Evolutionary conservation across 1,140 invertebrate species (phyloP), one percentile per base, ranked within the genome.

Genomic region (Triops cancriformis): DNA sequence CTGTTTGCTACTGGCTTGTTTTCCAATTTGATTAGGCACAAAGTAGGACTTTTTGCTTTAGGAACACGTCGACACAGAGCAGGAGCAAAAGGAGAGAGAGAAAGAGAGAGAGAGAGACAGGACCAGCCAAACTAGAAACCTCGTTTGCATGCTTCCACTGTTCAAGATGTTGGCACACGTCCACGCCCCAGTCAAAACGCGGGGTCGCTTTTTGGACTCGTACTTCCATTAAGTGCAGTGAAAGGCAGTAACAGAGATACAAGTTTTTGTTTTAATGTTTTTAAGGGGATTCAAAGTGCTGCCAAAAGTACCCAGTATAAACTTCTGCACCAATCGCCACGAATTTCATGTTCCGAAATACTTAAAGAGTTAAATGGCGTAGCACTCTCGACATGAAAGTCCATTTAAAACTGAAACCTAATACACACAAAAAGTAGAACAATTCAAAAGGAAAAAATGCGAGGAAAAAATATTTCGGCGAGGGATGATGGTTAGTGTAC

Each of bases 11-110:
- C 51, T 18, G 51, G 51, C 51, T 64, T 64, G 51, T 64, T 64
- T 64, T 64, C 51, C 51, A 64, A 64, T 64, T 64, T 64, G 51
- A 64, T 64, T 64, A 64, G 51, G 51, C 51, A 64, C 51, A 64
- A 5, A 64, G 23, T 18, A n/a, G 5, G 1, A 64, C 7, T n/a
- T 64, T 37, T 37, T 37, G 31, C 31, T 7, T 37, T 37, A 37
- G 31, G 7, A 37, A 37, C 31, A 37, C 31, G 31, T 37, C 31
- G 31, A 37, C 31, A 37, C 31, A 37, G 2, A 37, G 31, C 7
- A 7, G 7, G 31, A 37, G 7, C 2, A 2, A 37, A 7, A 2
- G 7, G 7, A 37, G 7, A 7, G 31, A 7, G 7, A 4, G 7
- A 7, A 4, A 37, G 31, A 37, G 31, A 37, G 31, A 37, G 7